These are phyloP conservation scores for Drosophila setosimentum DNA, from an alignment of 2,888 invertebrate species.

Conservation along the genomic window DNA sequence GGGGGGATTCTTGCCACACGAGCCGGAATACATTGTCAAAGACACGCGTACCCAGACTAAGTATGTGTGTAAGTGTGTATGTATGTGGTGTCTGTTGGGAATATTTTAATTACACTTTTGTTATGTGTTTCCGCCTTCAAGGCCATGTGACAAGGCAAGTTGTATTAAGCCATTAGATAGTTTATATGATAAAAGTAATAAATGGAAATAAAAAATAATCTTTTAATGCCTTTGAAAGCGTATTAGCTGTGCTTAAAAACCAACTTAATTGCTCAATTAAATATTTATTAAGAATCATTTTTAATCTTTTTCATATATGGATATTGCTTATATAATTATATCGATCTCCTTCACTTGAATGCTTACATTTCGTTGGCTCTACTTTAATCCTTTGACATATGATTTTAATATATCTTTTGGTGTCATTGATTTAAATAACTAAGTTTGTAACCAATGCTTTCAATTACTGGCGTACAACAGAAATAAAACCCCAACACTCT, in stretches of 20 bases:
- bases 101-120: constrained; percentile 31
- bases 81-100: constrained; percentile 16
- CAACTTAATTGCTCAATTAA: not conserved
- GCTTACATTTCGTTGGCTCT: not conserved
- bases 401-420: not conserved
- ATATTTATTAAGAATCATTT: not conserved
- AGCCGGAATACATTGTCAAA: constrained; percentile 12
- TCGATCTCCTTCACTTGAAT: not conserved
- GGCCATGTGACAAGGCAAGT: constrained; percentile 15
- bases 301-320: not conserved
- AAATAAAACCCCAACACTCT: not conserved
- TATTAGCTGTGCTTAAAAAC: not conserved
- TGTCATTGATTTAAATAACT: constrained; percentile 7
- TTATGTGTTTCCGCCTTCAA: constrained; percentile 40
- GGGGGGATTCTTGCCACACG: not conserved
- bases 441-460: constrained; percentile 2
- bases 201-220: not conserved
- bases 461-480: constrained; percentile 17
- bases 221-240: not conserved
- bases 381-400: not conserved
- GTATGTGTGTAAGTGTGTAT: not conserved
- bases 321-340: not conserved
- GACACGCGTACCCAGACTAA: constrained; percentile 4
- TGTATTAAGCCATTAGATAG: constrained; percentile 1
- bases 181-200: not conserved